Evolutionary conservation across 2,797 vertebrate species (phyloP).

Genomic region (Synaphobranchus kaupii): DNA sequence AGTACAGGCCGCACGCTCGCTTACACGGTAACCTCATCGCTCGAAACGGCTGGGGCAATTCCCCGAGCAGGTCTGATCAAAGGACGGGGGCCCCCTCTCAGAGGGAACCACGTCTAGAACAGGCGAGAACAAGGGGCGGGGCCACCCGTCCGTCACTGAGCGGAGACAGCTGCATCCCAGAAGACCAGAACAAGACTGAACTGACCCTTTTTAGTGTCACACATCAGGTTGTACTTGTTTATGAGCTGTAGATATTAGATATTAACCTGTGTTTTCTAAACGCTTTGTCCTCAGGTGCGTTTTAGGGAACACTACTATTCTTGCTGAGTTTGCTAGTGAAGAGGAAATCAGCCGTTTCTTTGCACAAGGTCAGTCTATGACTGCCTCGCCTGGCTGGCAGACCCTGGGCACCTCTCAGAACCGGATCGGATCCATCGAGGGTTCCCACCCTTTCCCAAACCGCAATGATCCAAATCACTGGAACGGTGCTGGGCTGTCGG

Average conservation of each 20-base stretch:
- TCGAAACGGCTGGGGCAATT: neutral
- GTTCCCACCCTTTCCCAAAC: conserved; percentile 90
- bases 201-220: neutral
- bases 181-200: neutral
- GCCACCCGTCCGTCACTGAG: neutral
- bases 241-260: neutral
- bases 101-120: neutral
- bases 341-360: conserved; percentile 99
- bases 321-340: conserved; percentile 98
- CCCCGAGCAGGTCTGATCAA: neutral
- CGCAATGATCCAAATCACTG: conserved; percentile 93
- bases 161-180: neutral
- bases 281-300: conserved; percentile 84
- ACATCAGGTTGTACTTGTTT: neutral
- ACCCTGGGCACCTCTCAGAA: conserved; percentile 89
- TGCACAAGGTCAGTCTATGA: conserved; percentile 99
- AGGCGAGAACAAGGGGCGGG: neutral
- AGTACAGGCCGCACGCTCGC: conserved; percentile 25
- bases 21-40: neutral
- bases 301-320: conserved; percentile 99
- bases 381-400: conserved; percentile 92
- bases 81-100: neutral
- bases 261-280: conserved; percentile 10
- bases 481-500: conserved; percentile 88
- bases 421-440: conserved; percentile 85